phyloP scores from a whole-genome alignment of 1,140 invertebrate genomes.

The Hermatobates lingyangjiaoensis region DNA sequence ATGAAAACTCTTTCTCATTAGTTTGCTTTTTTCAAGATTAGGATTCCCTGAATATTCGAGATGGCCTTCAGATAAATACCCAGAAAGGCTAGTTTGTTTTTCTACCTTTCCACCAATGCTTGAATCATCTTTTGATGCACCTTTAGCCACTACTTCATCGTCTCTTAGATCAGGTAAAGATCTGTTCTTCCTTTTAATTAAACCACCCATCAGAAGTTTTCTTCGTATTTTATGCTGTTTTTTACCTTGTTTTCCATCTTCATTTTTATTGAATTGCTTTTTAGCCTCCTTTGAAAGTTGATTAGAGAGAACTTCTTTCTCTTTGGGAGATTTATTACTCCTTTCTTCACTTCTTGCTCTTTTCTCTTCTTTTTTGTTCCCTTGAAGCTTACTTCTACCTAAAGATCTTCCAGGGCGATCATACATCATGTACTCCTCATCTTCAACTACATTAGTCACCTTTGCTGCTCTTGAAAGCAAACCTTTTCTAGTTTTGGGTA shows the following conservation, averaged over 20 bases:
- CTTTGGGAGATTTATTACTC: constrained; percentile 33
- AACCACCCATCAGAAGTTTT: constrained; percentile 71
- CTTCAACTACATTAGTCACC: constrained; percentile 37
- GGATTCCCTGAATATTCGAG: constrained; percentile 60
- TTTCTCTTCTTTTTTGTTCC: constrained; percentile 54
- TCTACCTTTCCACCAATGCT: constrained; percentile 44
- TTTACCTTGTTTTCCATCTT: constrained; percentile 54
- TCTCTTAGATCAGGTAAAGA: constrained; percentile 77
- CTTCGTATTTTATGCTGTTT: constrained; percentile 79
- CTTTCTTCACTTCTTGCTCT: constrained; percentile 63
- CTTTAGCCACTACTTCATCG: constrained; percentile 26
- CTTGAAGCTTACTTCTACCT: constrained; percentile 37
- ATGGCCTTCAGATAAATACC: constrained; percentile 72
- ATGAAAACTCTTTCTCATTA: constrained; percentile 78
- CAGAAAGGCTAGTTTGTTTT: constrained; percentile 40
- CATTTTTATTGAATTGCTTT: constrained; percentile 36
- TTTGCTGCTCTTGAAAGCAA: constrained; percentile 18
- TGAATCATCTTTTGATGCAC: constrained; percentile 37
- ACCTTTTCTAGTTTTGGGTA: constrained; percentile 65
- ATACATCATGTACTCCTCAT: constrained; percentile 44
- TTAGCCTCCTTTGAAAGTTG: constrained; percentile 19
- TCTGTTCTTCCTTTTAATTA: constrained; percentile 70
- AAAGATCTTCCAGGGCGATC: constrained; percentile 43
- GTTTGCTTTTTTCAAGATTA: constrained; percentile 62
- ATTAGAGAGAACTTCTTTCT: constrained; percentile 19